Evolutionary conservation across 1,140 invertebrate species (phyloP).

Genomic region (Habropoda laboriosa): DNA sequence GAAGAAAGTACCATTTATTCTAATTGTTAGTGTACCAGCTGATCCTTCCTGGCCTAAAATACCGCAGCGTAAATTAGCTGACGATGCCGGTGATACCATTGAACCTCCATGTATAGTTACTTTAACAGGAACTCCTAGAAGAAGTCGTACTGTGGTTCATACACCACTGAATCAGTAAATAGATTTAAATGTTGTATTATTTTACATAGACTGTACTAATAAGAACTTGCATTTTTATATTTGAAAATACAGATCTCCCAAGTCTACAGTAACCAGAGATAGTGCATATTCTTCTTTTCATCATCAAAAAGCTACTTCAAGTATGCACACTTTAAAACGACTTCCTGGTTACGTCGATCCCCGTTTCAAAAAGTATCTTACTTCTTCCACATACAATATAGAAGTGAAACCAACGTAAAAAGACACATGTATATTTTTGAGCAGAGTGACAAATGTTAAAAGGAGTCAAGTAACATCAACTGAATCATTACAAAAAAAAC

Average conservation of each 20-base stretch:
- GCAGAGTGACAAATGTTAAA: conserved; percentile 59
- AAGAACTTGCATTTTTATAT: not conserved
- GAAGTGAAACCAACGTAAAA: not conserved
- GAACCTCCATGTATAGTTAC: conserved; percentile 72
- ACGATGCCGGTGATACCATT: conserved; percentile 66
- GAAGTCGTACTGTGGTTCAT: conserved; percentile 66
- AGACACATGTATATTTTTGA: conserved; percentile 22
- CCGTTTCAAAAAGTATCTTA: conserved; percentile 68
- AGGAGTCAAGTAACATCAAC: conserved; percentile 50
- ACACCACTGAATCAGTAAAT: conserved; percentile 61
- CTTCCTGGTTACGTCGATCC: conserved; percentile 65
- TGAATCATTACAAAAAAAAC: conserved; percentile 32
- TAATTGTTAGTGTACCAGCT: conserved; percentile 69
- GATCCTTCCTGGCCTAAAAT: conserved; percentile 79
- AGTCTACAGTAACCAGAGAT: conserved; percentile 30
- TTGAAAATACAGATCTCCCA: conserved; percentile 42
- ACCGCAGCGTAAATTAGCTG: conserved; percentile 68
- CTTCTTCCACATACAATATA: not conserved
- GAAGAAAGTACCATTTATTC: conserved; percentile 32
- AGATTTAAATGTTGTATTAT: not conserved
- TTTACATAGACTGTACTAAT: not conserved
- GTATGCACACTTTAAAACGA: conserved; percentile 49
- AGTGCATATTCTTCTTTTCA: conserved; percentile 25
- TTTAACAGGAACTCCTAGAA: conserved; percentile 66
- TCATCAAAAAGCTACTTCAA: conserved; percentile 21